Evolutionary conservation across 2,888 invertebrate genomes (phyloP), one percentile per base, ranked within the genome.

Genomic region (Myathropa florea): DNA sequence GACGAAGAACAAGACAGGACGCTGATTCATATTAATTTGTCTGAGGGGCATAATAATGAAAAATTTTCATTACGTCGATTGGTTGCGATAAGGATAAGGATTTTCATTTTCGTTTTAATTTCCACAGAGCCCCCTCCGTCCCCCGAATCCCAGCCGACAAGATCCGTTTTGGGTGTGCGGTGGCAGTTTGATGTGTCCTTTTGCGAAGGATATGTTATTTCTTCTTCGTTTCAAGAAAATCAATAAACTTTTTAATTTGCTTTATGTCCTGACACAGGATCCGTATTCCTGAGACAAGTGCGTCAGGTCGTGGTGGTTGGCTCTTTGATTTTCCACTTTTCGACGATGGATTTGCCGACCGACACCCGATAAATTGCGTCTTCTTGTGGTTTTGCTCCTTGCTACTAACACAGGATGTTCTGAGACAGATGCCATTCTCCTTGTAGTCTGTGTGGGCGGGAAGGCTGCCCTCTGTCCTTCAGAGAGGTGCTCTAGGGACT

Each of bases 21-120:
- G n/a, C n/a, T n/a, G n/a, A n/a, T n/a, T n/a, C n/a, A 46, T 83
- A 86, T 86, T 86, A 86, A 86, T 82, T 82, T 86, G 70, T 82
- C 65, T 77, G 67, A 23, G 14, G 65, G 63, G 73, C 59, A 65
- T 70, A 61, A n/a, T 85, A 85, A 85, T 86, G 78, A 79, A 83
- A 79, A 75, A 46, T 86, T 86, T 83, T 86, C 83, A 83, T 83
- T 82, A 83, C 76, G 39, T 73, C 75, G 71, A 86, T 86, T 79
- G 78, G 71, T 59, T 70, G 36, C 77, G 73, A 46, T 46, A 46
- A 46, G 46, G 60, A 77, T 77, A 81, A 70, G 55, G 71, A 65
- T 70, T 79, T 78, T 46, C 30, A 46, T 65, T 77, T 83, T 76
- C 14, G 33, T 24, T 84, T 75, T 64, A 70, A 75, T 77, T 60